Conservation (phyloP, 2,113 vertebrate genomes). For the Scolopax mira region DNA sequence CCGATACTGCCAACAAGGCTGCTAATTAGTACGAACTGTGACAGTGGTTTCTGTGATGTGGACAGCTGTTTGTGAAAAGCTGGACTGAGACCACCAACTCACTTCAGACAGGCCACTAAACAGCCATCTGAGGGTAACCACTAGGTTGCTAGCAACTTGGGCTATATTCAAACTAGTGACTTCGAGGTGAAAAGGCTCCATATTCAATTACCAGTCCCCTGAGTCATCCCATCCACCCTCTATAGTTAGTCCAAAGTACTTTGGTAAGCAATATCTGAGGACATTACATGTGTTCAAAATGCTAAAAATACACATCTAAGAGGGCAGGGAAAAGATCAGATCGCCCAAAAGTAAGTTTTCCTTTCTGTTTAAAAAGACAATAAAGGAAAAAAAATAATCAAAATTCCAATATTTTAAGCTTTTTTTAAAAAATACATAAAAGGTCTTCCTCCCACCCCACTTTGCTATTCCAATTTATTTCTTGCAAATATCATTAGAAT, state of each 20-base stretch:
- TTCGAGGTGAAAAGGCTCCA: slow-evolving; percentile 63
- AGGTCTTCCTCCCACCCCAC: rapidly evolving
- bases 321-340: neutral
- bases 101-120: slow-evolving; percentile 68
- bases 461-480: neutral
- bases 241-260: slow-evolving; percentile 56
- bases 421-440: neutral
- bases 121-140: slow-evolving; percentile 65
- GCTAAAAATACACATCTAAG: slow-evolving; percentile 49
- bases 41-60: slow-evolving; percentile 57
- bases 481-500: neutral
- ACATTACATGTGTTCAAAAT: slow-evolving; percentile 36
- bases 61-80: slow-evolving; percentile 17
- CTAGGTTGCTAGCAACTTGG: slow-evolving; percentile 42
- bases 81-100: slow-evolving; percentile 64
- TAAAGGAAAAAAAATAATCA: neutral
- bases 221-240: slow-evolving; percentile 62
- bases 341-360: neutral
- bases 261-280: slow-evolving; percentile 61
- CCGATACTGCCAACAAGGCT: slow-evolving; percentile 9
- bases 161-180: slow-evolving; percentile 10
- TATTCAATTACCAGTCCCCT: slow-evolving; percentile 56
- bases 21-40: slow-evolving; percentile 17
- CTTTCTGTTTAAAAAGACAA: neutral
- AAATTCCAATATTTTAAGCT: neutral